phyloP scores from a whole-genome alignment of 2,797 vertebrate species.

The Rhynchonycteris naso region DNA sequence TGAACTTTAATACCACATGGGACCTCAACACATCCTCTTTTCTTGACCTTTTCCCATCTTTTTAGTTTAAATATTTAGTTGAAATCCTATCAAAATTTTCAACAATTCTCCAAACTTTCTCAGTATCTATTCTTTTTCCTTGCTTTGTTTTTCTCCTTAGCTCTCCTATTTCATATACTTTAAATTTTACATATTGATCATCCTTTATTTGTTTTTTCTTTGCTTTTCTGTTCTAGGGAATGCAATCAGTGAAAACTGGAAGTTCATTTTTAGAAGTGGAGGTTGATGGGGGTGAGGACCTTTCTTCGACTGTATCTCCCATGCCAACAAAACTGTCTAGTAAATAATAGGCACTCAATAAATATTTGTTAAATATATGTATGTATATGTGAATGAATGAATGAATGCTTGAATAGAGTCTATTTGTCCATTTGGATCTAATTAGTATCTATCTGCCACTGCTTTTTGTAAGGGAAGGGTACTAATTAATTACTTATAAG shows the following conservation, averaged over 20 bases:
- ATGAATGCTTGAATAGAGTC: background rate
- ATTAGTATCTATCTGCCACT: background rate
- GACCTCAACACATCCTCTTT: conserved; percentile 41
- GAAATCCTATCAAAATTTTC: background rate
- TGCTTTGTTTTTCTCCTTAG: conserved; percentile 19
- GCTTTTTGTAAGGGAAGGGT: background rate
- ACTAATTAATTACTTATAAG: background rate
- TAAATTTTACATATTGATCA: background rate
- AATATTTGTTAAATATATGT: conserved; percentile 16
- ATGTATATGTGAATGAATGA: background rate
- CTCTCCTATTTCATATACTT: background rate
- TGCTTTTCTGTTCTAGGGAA: background rate
- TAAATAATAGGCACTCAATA: background rate
- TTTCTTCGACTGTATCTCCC: background rate
- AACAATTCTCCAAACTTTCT: background rate
- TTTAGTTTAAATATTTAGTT: background rate
- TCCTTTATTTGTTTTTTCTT: background rate
- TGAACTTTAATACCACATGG: background rate
- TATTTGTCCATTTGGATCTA: conserved; percentile 23
- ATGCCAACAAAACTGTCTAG: background rate
- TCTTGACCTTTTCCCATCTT: background rate
- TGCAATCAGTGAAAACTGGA: background rate
- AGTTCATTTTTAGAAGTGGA: background rate
- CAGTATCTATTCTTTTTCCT: background rate
- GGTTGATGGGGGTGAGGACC: background rate